Evolutionary conservation across 92 coral and sea anemone genomes (phyloP), one percentile per base, ranked within the genome.

Genomic region (Anthopleura xanthogrammica): DNA sequence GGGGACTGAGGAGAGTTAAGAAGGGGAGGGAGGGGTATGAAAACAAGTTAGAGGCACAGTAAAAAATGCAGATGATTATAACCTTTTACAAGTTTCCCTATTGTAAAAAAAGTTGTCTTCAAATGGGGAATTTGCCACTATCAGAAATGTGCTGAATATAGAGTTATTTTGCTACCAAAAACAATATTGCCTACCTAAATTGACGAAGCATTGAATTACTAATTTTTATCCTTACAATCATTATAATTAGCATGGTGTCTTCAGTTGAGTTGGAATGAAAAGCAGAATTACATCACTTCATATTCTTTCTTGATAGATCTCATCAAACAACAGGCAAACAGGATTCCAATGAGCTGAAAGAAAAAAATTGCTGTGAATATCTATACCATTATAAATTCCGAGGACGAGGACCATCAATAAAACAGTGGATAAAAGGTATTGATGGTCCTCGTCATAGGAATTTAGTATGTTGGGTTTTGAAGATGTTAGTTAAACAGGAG

Each of bases 291-390:
- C 95, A 93, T 85, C 75, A 93, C 97, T 89, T 93, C 97, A 65
- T 93, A 93, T 77, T 93, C 97, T 76, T 89, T 87, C 90, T 93
- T 93, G 93, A 93, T 93, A 22, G 97, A 93, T 70, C 97, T 76
- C 97, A 93, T 93, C 76, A 93, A 79, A 79, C 97, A 93, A 90
- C 97, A 93, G 80, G 97, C 94, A 80, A 93, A 93, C 20, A 93
- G 73, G 22, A 93, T 93, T 72, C 97, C 97, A 54, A 93, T 83
- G 75, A 93, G 81, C 97, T 93, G 84, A 73, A 80, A 73, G 24
- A 57, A 10, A 84, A 78, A 78, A 14, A 20, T 1, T 62, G 23
- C 5, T 4, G 70, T 62, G 12, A 62, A 62, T 62, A 62, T 62
- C 70, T 62, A 19, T 7, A 62, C 12, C 24, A 29, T 29, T 29